Base-by-base conservation (phyloP, 2,888 invertebrate genomes). In the Latrodectus hesperus region DNA sequence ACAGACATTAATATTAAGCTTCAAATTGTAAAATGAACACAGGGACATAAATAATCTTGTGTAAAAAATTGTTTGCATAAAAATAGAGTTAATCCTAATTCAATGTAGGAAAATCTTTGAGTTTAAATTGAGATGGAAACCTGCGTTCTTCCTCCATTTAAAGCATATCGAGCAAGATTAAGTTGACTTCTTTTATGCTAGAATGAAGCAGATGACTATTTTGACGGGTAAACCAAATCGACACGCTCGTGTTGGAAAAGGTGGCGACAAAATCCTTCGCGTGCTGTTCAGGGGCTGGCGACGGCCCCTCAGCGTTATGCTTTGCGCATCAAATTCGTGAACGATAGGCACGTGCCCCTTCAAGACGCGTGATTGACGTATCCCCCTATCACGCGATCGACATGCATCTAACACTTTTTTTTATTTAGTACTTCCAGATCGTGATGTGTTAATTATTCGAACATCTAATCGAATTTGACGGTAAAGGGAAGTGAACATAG, bases 371-470 rank as follows among this genome's bases (percentile, higher is more conserved):
- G 80, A 53, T 64, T 76, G 71, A 75, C 81, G 75, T 75, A 9
- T 64, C 71, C 84, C 2, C 17, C 38, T 51, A 55, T 64, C 76
- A 76, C 83, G 77, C 65, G 77, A 78, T 55, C 60, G 82, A 49
- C 82, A 26, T 70, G 75, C 65, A 67, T 72, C 67, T 52, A 49
- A 53, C 65, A 64, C 67, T 79, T 75, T 83, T 83, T 49, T 60
- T 64, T 76, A 64, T 76, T 22, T 17, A 52, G 16, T 52, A 51
- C 53, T 51, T 65, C 71, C 22, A 65, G 65, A 79, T 85, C 85
- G 85, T 85, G 86, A 86, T 71, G 81, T 75, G 75, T 86, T 76
- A 80, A 86, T 86, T 74, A 86, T 60, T 38, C 26, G 76, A 22
- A 49, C 70, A 53, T 16, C 17, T 77, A 83, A 83, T 83, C 84